Evolutionary conservation across 1,140 invertebrate species (phyloP).

Genomic region (Lethrus apterus): DNA sequence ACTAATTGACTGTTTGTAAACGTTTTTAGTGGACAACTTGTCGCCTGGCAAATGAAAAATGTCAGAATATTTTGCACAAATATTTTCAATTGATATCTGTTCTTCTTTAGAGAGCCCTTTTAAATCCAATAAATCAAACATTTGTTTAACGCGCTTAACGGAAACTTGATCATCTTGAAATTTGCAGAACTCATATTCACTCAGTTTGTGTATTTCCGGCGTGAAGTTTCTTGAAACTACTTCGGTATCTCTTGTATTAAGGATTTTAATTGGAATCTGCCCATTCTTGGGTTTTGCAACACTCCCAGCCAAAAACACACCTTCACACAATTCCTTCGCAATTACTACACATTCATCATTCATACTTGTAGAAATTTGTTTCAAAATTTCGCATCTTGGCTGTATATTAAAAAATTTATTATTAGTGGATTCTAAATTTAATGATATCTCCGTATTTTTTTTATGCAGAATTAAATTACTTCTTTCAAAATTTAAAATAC

Average conservation of each 20-base stretch:
- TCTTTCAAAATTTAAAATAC: background rate
- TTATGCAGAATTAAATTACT: slow-evolving; percentile 10
- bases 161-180: slow-evolving; percentile 11
- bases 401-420: slow-evolving; percentile 13
- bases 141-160: slow-evolving; percentile 16
- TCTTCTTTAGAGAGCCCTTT: slow-evolving; percentile 24
- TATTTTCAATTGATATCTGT: slow-evolving; percentile 19
- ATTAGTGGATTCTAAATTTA: slow-evolving; percentile 11
- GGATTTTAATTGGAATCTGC: slow-evolving; percentile 17
- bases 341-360: slow-evolving; percentile 18
- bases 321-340: slow-evolving; percentile 17
- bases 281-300: slow-evolving; percentile 9
- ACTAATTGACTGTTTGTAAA: slow-evolving; percentile 29
- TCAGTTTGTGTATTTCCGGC: slow-evolving; percentile 16
- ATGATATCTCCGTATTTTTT: background rate
- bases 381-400: slow-evolving; percentile 19
- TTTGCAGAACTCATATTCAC: slow-evolving; percentile 14
- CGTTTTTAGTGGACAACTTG: slow-evolving; percentile 17
- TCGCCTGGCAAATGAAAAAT: slow-evolving; percentile 29
- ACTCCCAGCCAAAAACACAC: slow-evolving; percentile 16
- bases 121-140: slow-evolving; percentile 22
- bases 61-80: slow-evolving; percentile 30
- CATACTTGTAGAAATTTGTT: slow-evolving; percentile 10
- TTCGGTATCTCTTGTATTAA: slow-evolving; percentile 16
- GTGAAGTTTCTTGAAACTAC: slow-evolving; percentile 16